A percentile compares a stretch with the other conserved stretches of the same genome.
phyloP scores from a whole-genome alignment of 2,113 vertebrate genomes.

The Semicossyphus pulcher region DNA sequence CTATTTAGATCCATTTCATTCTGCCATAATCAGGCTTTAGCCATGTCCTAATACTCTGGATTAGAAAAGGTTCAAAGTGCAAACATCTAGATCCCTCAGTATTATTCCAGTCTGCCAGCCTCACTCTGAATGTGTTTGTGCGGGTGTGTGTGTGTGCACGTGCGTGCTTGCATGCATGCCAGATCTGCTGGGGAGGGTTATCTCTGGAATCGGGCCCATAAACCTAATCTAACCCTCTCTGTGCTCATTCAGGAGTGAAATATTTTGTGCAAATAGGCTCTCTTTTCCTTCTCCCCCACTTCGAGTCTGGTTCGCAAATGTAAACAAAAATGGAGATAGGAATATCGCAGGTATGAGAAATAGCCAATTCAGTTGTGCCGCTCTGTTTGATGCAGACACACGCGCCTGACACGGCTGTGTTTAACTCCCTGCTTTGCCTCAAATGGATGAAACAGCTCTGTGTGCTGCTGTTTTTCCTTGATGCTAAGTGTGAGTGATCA shows the following conservation, averaged over 20 bases:
- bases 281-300: constrained; percentile 51
- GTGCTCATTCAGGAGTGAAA: constrained; percentile 81
- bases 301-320: constrained; percentile 52
- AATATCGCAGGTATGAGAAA: constrained; percentile 61
- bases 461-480: constrained; percentile 37
- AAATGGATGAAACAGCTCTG: constrained; percentile 51
- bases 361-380: constrained; percentile 54
- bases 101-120: constrained; percentile 81
- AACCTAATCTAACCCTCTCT: constrained; percentile 78
- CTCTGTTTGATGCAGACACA: constrained; percentile 59
- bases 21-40: constrained; percentile 79
- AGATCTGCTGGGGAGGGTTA: constrained; percentile 72
- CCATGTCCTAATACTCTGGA: constrained; percentile 78
- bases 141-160: constrained; percentile 26
- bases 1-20: constrained; percentile 84
- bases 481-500: constrained; percentile 64
- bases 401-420: constrained; percentile 31
- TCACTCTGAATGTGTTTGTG: constrained; percentile 56
- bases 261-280: constrained; percentile 78
- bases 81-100: constrained; percentile 76
- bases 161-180: constrained; percentile 62
- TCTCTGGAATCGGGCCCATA: constrained; percentile 80
- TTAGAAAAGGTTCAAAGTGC: constrained; percentile 83
- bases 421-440: constrained; percentile 44
- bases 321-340: constrained; percentile 70